Evolutionary conservation across 64 coral and sea anemone species (phyloP), one percentile per base, ranked within the genome.

Genomic region (Catalaphyllia jardinei): DNA sequence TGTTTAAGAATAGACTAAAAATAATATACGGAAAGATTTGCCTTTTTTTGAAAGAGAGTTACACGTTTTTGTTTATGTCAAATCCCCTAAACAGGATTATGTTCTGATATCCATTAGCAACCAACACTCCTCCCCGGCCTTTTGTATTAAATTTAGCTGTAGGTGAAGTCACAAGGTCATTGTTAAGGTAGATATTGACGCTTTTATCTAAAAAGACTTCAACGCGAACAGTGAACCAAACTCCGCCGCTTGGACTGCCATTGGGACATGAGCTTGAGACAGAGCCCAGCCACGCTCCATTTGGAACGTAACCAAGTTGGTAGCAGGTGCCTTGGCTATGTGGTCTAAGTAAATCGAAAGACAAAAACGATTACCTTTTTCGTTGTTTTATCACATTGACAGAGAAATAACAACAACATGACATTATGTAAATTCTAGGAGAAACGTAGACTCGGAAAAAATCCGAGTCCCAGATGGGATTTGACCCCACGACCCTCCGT

Each of bases 71-170:
- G 16, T 5, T 64, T 64, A 64, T 4, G 18, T 31, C 49, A 39
- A 78, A 89, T 22, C 27, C 55, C 51, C 72, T 93, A 22, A 88
- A 93, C 18, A 51, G 52, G 69, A 93, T 81, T 8, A 79, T 88
- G 33, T 88, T 93, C 31, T 69, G 71, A 73, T 80, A 93, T 18
- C 85, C 91, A 62, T 80, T 93, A 5, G 91, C 91, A 31, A 93
- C 84, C 3, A 93, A 19, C 8, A 88, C 84, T 24, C 91, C 91
- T 24, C 83, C 91, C 7, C 65, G 39, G n/a, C 85, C 84, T 6
- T 38, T 9, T 19, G 91, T 63, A 18, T 3, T 22, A 30, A 80
- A 93, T 52, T 93, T 76, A n/a, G 79, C 54, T 18, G 73, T 72
- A 7, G 38, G 24, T 29, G 72, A 65, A 33, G 51, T 77, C n/a